Base-by-base conservation (phyloP, 2,888 invertebrate species). In the Parnassius smintheus region DNA sequence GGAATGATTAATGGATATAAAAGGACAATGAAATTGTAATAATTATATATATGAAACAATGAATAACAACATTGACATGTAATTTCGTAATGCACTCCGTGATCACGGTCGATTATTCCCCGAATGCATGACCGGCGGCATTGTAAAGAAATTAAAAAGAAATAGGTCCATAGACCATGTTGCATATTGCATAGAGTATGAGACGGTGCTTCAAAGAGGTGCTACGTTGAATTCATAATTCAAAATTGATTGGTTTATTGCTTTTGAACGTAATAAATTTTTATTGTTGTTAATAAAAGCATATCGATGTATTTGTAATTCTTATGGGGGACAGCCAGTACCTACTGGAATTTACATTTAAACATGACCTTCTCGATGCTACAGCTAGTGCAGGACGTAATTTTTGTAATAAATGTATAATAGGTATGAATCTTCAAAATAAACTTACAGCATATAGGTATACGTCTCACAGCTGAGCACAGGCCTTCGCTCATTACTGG, bases 141-240 rank as follows among this genome's bases (percentile, higher is more conserved):
- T 70, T 74, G 71, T 80, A 84, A 81, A 82, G 83, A 85, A 84
- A 86, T 86, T 86, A 85, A 87, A 87, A 86, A 87, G 83, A 86
- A 87, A 84, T 81, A 81, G 78, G 78, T 77, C 77, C 84, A 84
- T 83, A 83, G 80, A 83, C 80, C 73, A 76, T 67, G 66, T 61
- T 57, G 66, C 70, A 65, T 62, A 66, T 56, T 69, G 75, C 78
- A 77, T 80, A 76, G 77, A 75, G 73, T 76, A 79, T 75, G 72
- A 70, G 72, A 71, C 73, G 70, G 71, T 66, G 66, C 65, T 56
- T 65, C 70, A 71, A 72, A 71, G 64, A 66, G 75, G 75, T 62
- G 71, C 75, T 70, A 74, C 69, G 70, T 70, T 71, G 83, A 83
- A 83, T 85, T 76, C 75, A 67, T 76, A 83, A 81, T 80, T 68